phyloP scores from a whole-genome alignment of 2,888 invertebrate genomes.

The Lottia gigantea region DNA sequence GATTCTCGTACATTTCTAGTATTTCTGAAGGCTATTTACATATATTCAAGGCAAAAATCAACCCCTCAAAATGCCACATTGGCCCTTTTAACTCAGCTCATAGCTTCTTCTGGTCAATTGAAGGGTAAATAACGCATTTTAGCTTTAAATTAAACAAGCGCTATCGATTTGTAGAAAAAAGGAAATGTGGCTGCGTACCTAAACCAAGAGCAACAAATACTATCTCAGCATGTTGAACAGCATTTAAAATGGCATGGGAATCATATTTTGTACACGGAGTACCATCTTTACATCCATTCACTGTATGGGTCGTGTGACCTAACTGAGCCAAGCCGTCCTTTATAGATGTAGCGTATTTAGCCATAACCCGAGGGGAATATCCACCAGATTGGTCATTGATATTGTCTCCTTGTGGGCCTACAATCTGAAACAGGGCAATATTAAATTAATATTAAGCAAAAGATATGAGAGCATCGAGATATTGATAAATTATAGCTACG shows the following conservation, averaged over 20 bases:
- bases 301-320: conserved; percentile 38
- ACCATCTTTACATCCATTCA: conserved; percentile 46
- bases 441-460: too few species aligned
- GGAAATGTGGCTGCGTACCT: conserved; percentile 29
- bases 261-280: conserved; percentile 47
- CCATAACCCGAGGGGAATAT: conserved; percentile 46
- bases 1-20: too few species aligned
- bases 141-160: too few species aligned
- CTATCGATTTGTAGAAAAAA: too few species aligned
- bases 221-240: conserved; percentile 40
- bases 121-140: too few species aligned
- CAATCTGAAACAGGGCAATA: conserved; percentile 37
- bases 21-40: too few species aligned
- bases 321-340: conserved; percentile 39
- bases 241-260: conserved; percentile 32
- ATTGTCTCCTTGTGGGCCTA: conserved; percentile 63
- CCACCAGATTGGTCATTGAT: conserved; percentile 52
- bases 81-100: too few species aligned
- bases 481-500: too few species aligned
- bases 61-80: too few species aligned
- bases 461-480: too few species aligned
- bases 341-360: conserved; percentile 45
- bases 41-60: too few species aligned
- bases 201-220: conserved; percentile 58
- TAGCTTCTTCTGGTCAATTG: too few species aligned